These are phyloP conservation scores for Hycleus phaleratus DNA, from an alignment of 1,140 invertebrate genomes.

Conservation along the genomic window DNA sequence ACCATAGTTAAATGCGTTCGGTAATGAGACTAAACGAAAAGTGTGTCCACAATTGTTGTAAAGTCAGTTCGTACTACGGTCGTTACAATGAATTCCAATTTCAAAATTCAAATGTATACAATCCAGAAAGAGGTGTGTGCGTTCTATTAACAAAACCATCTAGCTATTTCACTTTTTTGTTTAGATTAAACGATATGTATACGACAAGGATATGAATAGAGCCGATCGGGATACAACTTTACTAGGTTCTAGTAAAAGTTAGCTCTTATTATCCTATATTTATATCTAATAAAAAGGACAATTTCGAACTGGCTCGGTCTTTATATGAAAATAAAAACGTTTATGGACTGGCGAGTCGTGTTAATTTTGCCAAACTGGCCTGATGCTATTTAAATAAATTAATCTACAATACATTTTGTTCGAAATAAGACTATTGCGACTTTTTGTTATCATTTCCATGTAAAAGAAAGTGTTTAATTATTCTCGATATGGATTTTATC, in stretches of 20 bases:
- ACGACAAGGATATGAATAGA: not conserved
- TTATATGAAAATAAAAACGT: conserved; percentile 12
- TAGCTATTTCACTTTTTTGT: not conserved
- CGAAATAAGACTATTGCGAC: too few relatives aligned
- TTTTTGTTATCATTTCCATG: too few relatives aligned
- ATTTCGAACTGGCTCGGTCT: conserved; percentile 12
- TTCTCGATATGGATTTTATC: not conserved
- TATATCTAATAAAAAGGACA: conserved; percentile 10
- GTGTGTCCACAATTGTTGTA: conserved; percentile 26
- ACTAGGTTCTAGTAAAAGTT: not conserved
- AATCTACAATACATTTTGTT: too few relatives aligned
- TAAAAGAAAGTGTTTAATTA: too few relatives aligned
- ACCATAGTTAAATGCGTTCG: conserved; percentile 30
- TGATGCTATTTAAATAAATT: not conserved
- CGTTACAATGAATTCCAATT: conserved; percentile 32
- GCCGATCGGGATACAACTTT: not conserved
- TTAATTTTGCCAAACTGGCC: conserved; percentile 7
- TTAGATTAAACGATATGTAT: not conserved
- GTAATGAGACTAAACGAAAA: conserved; percentile 34
- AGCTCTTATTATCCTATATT: conserved; percentile 12
- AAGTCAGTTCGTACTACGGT: conserved; percentile 12
- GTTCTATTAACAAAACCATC: not conserved
- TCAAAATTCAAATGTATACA: conserved; percentile 29
- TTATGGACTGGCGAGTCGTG: conserved; percentile 5
- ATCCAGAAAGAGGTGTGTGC: not conserved